Evolutionary conservation across 2,888 invertebrate genomes (phyloP).

Genomic region (Rhaphigaster nebulosa): DNA sequence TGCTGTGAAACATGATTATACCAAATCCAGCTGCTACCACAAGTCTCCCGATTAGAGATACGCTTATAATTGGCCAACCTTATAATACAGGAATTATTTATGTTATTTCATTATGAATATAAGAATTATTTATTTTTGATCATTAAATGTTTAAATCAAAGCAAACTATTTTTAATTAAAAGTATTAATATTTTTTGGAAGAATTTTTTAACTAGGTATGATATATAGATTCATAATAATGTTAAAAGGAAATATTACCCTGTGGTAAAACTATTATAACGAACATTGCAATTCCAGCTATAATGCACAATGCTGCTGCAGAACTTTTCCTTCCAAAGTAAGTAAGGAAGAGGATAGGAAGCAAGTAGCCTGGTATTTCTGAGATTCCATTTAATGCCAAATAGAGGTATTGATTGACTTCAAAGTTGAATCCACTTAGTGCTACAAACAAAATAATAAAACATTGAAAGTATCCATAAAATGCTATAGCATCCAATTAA

Average conservation of each 20-base stretch:
- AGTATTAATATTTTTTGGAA: neutral
- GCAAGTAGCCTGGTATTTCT: constrained; percentile 72
- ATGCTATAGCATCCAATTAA: neutral
- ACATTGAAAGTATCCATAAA: neutral
- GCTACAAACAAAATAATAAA: constrained; percentile 67
- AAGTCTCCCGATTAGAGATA: constrained; percentile 72
- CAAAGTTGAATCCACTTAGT: constrained; percentile 72
- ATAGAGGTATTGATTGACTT: constrained; percentile 71
- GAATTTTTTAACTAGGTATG: neutral
- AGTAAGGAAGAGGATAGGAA: constrained; percentile 71
- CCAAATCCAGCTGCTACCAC: constrained; percentile 74
- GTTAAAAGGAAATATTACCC: constrained; percentile 66
- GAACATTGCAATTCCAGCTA: constrained; percentile 70
- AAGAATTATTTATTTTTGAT: neutral
- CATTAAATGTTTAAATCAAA: too few relatives aligned
- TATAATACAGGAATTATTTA: neutral
- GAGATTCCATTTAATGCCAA: constrained; percentile 72
- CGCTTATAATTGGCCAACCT: constrained; percentile 66
- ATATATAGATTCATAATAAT: neutral
- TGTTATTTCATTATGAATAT: neutral
- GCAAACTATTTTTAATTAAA: neutral
- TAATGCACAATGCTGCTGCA: constrained; percentile 69
- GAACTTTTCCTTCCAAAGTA: constrained; percentile 71
- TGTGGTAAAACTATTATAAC: constrained; percentile 70
- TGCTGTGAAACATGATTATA: constrained; percentile 73